A percentile compares a stretch with the other conserved stretches of the same genome.
Conservation (phyloP, 2,888 invertebrate species). For the Drosophila mercatorum region DNA sequence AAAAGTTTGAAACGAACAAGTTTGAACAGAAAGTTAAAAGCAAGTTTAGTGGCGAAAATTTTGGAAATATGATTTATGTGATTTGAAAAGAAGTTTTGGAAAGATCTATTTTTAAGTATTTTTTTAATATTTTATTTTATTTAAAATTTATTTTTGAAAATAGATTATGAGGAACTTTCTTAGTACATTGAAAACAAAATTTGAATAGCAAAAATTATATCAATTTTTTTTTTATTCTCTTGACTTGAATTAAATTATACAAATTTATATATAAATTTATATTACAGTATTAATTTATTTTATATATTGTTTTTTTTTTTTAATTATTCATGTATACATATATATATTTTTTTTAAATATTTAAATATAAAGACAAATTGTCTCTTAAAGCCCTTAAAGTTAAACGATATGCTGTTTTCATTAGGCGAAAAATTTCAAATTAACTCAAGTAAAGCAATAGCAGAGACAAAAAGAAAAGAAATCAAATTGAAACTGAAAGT, state of each 20-base stretch:
- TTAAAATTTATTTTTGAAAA: too few relatives aligned
- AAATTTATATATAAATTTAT: too few relatives aligned
- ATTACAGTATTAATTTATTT: too few relatives aligned
- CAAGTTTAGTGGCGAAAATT: neutral
- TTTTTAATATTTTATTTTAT: neutral
- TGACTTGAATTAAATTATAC: too few relatives aligned
- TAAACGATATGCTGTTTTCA: constrained; percentile 28
- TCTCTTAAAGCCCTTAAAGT: neutral
- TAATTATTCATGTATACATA: too few relatives aligned
- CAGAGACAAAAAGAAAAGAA: neutral
- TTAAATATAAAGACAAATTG: too few relatives aligned
- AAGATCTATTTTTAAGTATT: neutral
- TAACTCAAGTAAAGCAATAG: constrained; percentile 54
- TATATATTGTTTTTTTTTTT: too few relatives aligned
- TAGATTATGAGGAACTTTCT: too few relatives aligned
- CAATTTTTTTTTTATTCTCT: too few relatives aligned
- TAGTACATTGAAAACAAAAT: too few relatives aligned
- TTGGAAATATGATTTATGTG: neutral
- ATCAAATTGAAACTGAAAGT: constrained; percentile 11
- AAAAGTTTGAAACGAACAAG: neutral
- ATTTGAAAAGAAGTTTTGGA: neutral
- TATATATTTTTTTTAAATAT: too few relatives aligned
- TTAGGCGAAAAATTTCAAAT: neutral
- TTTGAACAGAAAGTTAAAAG: neutral
- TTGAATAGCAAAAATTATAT: too few relatives aligned